phyloP scores from a whole-genome alignment of 1,140 invertebrate species.

The Littorina saxatilis region DNA sequence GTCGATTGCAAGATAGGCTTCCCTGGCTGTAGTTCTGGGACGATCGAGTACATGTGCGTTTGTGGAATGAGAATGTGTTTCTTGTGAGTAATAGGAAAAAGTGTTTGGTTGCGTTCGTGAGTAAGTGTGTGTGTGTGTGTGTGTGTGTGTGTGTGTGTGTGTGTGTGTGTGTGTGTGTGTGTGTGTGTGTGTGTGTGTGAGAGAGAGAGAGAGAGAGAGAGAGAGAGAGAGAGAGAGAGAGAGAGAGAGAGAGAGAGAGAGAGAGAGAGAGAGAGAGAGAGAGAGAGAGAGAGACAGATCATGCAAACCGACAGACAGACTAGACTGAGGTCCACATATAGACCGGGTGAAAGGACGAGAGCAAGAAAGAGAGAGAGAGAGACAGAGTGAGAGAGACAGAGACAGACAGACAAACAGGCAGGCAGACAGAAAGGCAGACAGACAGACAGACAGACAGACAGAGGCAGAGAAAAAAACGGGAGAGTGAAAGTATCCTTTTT shows the following conservation, averaged over 20 bases:
- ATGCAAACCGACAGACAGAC: neutral
- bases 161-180: neutral
- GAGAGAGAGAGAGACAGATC: neutral
- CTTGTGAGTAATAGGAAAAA: too few relatives aligned
- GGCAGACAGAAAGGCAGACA: too few relatives aligned
- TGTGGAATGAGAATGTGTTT: too few relatives aligned
- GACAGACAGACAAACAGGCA: too few relatives aligned
- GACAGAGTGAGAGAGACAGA: neutral
- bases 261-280: constrained; percentile 14
- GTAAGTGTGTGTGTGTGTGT: too few relatives aligned
- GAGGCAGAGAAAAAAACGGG: neutral
- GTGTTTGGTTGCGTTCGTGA: too few relatives aligned
- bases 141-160: neutral
- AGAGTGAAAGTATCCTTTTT: neutral
- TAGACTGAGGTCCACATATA: neutral
- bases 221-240: constrained; percentile 11
- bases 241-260: neutral
- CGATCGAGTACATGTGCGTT: too few relatives aligned
- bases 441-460: too few relatives aligned
- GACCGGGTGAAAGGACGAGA: neutral
- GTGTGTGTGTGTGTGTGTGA: neutral
- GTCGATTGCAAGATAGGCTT: too few relatives aligned
- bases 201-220: constrained; percentile 5
- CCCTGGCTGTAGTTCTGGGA: too few relatives aligned
- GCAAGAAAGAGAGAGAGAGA: too few relatives aligned